Evolutionary conservation across 2,888 invertebrate genomes (phyloP).

Genomic region (Leptopilina syphax): DNA sequence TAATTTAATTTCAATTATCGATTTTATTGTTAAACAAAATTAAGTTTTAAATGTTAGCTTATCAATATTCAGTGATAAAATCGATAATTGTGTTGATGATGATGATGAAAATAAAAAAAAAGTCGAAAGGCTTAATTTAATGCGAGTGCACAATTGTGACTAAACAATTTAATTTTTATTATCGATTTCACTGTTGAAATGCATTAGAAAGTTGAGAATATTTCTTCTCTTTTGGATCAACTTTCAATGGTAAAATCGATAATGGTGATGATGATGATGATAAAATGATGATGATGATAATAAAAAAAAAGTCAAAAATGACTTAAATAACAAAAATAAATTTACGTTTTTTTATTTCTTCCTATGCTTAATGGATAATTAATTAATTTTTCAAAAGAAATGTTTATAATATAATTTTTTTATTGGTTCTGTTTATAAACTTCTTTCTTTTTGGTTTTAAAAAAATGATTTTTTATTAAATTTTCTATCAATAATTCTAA

Average conservation of each 20-base stretch:
- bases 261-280: slow-evolving; percentile 13
- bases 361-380: not conserved
- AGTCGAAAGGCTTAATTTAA: no score
- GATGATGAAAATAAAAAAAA: no score
- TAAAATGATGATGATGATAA: slow-evolving; percentile 9
- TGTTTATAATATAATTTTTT: no score
- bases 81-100: not conserved
- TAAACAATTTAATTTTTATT: not conserved
- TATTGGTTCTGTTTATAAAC: no score
- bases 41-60: not conserved
- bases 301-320: slow-evolving; percentile 17
- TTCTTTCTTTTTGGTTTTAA: no score
- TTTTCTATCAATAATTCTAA: no score
- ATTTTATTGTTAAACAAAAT: not conserved
- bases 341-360: not conserved
- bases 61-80: slow-evolving; percentile 1
- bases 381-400: no score
- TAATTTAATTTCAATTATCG: not conserved
- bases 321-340: not conserved
- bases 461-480: no score
- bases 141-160: not conserved
- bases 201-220: not conserved
- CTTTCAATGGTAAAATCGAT: slow-evolving; percentile 25
- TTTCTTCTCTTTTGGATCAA: not conserved
- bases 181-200: slow-evolving; percentile 12